Base-by-base conservation (phyloP, 1,140 invertebrate genomes). In the Cherax quadricarinatus region DNA sequence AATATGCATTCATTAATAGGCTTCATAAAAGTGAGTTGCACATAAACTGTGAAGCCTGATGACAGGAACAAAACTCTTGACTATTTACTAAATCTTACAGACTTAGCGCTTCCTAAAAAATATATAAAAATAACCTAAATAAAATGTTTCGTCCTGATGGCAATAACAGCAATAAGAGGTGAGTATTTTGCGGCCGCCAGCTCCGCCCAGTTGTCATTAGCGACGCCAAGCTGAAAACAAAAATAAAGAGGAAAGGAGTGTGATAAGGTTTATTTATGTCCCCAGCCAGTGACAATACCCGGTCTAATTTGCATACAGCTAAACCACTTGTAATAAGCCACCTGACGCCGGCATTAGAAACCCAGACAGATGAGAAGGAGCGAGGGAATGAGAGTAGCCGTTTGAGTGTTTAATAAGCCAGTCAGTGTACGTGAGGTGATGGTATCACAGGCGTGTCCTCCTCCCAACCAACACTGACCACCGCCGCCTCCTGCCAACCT, bases 271-370 rank as follows among this genome's bases (percentile, higher is more conserved):
- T 75, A 30, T 75, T 75, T 75, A 75, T 30, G 70, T 75, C 70
- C 70, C 5, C 70, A 75, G 12, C 70, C 24, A 75, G 70, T 75
- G 70, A 75, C 70, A 75, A 24, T 30, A n/a, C 70, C 14, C n/a
- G n/a, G 18, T 24, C 70, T 30, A 30, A 75, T 75, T 75, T 75
- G 70, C 70, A 75, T 75, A 75, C n/a, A 75, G 70, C 70, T 24
- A 75, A 75, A 75, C 70, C 70, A 75, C 70, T 75, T 75, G 70
- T 75, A 75, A 75, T 75, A 75, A 30, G 6, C 70, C 24, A 75
- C 70, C 70, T 75, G n/a, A 30, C 70, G 21, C n/a, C n/a, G 70
- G 70, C 70, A 75, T 75, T 12, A 75, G 6, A 75, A 30, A 75
- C n/a, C 6, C n/a, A 60, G 57, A 60, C 57, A 16, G 57, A 60